Percentiles rank a stretch among this genome's conserved stretches.
phyloP scores from a whole-genome alignment of 2,113 vertebrate genomes.

The Petaurus breviceps region DNA sequence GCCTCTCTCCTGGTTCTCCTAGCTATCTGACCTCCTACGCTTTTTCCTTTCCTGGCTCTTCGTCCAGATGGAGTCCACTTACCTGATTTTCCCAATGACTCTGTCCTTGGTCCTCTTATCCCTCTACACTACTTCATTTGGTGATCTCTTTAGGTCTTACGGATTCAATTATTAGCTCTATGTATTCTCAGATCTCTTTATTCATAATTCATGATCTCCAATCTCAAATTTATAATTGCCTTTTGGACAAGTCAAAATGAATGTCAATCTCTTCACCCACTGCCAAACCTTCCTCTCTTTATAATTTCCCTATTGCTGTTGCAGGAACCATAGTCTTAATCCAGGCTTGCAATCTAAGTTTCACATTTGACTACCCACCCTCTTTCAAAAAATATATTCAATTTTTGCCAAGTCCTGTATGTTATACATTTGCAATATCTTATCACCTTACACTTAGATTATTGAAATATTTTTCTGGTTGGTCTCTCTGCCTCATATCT shows the following conservation, averaged over 20 bases:
- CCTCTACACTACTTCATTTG: background rate
- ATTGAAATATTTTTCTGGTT: background rate
- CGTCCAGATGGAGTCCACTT: background rate
- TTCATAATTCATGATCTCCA: background rate
- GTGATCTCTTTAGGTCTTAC: background rate
- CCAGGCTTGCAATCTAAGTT: background rate
- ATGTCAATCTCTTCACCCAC: background rate
- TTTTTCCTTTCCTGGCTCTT: background rate
- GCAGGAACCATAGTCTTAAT: background rate
- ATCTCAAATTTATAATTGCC: background rate
- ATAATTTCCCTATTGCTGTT: background rate
- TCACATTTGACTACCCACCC: background rate
- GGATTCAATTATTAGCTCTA: background rate
- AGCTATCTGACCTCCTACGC: background rate
- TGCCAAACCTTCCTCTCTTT: background rate
- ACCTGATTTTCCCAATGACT: background rate
- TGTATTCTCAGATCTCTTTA: background rate
- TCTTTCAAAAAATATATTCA: background rate
- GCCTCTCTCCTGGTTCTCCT: background rate
- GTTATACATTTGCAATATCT: background rate
- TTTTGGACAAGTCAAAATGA: background rate
- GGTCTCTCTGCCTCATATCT: background rate
- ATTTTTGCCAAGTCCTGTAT: background rate
- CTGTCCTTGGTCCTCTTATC: background rate
- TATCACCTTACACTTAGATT: background rate